Conservation (phyloP, 1,140 invertebrate genomes). For the Danaus melanippus region DNA sequence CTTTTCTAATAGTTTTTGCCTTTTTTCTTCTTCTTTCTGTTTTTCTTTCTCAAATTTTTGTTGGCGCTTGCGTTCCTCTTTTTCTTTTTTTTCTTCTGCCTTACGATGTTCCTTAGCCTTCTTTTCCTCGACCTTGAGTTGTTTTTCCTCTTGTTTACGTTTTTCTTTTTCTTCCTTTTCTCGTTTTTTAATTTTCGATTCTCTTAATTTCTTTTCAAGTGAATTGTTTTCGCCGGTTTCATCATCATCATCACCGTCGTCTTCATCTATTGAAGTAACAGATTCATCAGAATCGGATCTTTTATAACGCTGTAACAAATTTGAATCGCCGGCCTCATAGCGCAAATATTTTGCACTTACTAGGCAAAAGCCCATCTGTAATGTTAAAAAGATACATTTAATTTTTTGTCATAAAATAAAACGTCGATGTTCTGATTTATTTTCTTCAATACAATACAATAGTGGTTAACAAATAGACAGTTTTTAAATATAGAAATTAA, state of each 20-base stretch:
- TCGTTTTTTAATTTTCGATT: constrained; percentile 25
- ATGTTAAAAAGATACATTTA: constrained; percentile 12
- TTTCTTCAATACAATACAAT: no score
- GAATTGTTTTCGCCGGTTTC: constrained; percentile 26
- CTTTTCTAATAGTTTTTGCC: constrained; percentile 29
- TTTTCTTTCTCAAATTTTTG: constrained; percentile 32
- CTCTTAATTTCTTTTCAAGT: constrained; percentile 23
- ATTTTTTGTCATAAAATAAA: neutral
- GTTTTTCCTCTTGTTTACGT: constrained; percentile 21
- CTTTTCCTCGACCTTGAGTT: constrained; percentile 30
- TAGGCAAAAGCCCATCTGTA: constrained; percentile 44
- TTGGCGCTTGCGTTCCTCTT: constrained; percentile 33
- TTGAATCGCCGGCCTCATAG: constrained; percentile 29
- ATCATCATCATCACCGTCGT: constrained; percentile 25
- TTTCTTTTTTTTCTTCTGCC: constrained; percentile 29
- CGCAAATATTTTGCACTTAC: constrained; percentile 56
- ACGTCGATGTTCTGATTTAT: no score
- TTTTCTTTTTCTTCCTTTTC: constrained; percentile 34
- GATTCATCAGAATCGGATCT: constrained; percentile 38
- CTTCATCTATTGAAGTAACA: constrained; percentile 27
- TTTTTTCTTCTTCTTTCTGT: constrained; percentile 26
- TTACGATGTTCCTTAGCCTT: constrained; percentile 34
- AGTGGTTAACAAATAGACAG: no score
- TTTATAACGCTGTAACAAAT: constrained; percentile 25
- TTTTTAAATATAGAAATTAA: no score